phyloP scores from a whole-genome alignment of 2,113 vertebrate genomes.

The Lonchura striata region DNA sequence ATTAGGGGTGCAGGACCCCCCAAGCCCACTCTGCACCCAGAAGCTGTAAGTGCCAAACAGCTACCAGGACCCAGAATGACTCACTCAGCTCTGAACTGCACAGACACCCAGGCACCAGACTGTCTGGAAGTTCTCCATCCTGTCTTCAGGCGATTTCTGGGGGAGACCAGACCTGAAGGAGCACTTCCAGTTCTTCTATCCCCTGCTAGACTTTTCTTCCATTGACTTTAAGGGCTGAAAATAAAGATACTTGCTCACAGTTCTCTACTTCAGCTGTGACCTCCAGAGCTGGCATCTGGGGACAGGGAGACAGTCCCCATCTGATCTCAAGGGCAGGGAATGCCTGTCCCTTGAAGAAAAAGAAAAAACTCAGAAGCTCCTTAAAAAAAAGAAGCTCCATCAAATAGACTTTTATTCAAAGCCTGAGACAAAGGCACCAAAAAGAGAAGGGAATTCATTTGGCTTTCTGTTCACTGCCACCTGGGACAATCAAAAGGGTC shows the following conservation, averaged over 20 bases:
- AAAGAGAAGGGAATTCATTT: slow-evolving; percentile 41
- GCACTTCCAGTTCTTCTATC: neutral
- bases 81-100: neutral
- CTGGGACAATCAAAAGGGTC: neutral
- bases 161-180: neutral
- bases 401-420: slow-evolving; percentile 64
- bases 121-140: slow-evolving; percentile 8
- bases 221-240: neutral
- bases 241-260: neutral
- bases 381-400: slow-evolving; percentile 69
- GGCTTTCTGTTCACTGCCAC: slow-evolving; percentile 26
- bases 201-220: neutral
- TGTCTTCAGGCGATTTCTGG: neutral
- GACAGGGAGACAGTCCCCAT: neutral
- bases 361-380: slow-evolving; percentile 60
- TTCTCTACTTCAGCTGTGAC: neutral
- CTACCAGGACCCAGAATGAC: neutral
- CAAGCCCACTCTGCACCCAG: neutral
- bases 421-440: slow-evolving; percentile 66
- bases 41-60: neutral
- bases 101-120: neutral
- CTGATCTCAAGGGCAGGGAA: neutral
- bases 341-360: neutral
- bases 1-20: neutral
- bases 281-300: neutral